Conservation (phyloP, 2,113 vertebrate species). For the Otocyon megalotis region DNA sequence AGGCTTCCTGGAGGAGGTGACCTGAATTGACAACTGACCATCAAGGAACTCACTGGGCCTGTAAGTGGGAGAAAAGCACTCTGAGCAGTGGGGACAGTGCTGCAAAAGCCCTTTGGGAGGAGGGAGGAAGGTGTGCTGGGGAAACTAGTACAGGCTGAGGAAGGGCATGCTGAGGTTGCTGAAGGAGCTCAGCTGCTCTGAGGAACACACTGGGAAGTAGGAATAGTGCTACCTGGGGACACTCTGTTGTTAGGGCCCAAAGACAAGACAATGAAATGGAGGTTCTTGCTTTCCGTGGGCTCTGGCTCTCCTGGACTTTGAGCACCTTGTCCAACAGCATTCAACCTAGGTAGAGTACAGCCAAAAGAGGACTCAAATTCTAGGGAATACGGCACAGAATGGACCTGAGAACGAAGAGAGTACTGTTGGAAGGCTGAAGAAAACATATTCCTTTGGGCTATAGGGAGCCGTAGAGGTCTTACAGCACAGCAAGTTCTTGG, state of each 20-base stretch:
- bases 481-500: neutral
- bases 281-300: neutral
- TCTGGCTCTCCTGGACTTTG: neutral
- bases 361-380: no score
- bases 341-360: neutral
- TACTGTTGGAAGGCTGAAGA: neutral
- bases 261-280: neutral
- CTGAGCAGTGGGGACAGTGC: neutral
- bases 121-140: neutral
- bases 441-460: neutral
- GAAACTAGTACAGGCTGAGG: neutral
- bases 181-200: neutral
- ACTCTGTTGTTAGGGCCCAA: neutral
- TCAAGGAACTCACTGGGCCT: neutral
- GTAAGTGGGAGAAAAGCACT: neutral
- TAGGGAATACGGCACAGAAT: neutral
- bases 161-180: rapidly evolving
- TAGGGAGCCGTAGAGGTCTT: neutral
- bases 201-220: neutral
- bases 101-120: neutral
- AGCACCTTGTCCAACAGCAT: neutral
- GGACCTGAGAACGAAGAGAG: no score
- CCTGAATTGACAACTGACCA: neutral
- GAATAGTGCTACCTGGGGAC: neutral
- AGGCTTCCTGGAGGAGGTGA: neutral